Evolutionary conservation across 2,113 vertebrate genomes (phyloP).

Genomic region (Ceratotherium simum): DNA sequence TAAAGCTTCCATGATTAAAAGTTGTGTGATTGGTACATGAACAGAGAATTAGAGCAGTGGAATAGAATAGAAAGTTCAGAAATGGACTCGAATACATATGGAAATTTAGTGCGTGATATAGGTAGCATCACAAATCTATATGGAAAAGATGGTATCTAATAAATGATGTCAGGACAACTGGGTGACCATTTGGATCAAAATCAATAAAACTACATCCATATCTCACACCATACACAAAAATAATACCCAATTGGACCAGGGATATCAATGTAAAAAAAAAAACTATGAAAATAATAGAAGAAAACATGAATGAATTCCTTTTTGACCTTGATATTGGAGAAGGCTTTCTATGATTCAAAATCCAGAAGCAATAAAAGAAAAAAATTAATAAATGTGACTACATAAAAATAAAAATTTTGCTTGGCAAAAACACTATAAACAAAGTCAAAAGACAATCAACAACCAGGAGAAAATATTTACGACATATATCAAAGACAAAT

Average conservation of each 20-base stretch:
- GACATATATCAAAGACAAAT: background rate
- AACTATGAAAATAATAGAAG: background rate
- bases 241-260: background rate
- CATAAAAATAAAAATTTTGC: background rate
- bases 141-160: background rate
- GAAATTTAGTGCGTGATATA: background rate
- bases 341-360: background rate
- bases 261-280: background rate
- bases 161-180: background rate
- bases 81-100: background rate
- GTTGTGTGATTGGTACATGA: background rate
- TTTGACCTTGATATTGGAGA: background rate
- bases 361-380: background rate
- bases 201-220: background rate
- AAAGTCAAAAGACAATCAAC: background rate
- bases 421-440: background rate
- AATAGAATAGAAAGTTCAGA: background rate
- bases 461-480: too few species aligned
- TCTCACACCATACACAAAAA: background rate
- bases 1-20: background rate
- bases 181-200: background rate
- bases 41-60: background rate
- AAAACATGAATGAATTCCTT: background rate
- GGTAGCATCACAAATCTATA: background rate
- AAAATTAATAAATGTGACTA: background rate